Percentiles rank a stretch among this genome's conserved stretches.
Evolutionary conservation across 2,888 invertebrate genomes (phyloP).

Genomic region (Agrochola lychnidis): DNA sequence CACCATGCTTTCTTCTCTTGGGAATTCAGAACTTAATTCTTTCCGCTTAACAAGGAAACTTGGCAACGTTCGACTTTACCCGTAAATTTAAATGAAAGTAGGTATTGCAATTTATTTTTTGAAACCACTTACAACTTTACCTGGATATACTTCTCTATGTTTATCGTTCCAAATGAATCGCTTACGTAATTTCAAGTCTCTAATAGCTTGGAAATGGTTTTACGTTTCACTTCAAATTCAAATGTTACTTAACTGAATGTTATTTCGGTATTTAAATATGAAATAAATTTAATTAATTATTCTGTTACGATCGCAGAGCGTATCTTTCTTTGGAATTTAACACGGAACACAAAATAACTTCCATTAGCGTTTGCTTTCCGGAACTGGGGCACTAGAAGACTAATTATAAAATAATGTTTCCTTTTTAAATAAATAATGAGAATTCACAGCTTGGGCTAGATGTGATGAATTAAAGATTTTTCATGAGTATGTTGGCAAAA

Average conservation of each 20-base stretch:
- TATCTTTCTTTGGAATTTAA: slow-evolving; percentile 36
- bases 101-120: slow-evolving; percentile 64
- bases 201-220: slow-evolving; percentile 33
- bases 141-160: slow-evolving; percentile 25
- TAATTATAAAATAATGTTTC: slow-evolving; percentile 14
- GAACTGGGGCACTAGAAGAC: slow-evolving; percentile 21
- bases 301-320: slow-evolving; percentile 27
- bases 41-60: slow-evolving; percentile 70
- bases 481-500: neutral
- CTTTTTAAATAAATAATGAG: neutral
- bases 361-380: slow-evolving; percentile 19
- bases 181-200: slow-evolving; percentile 32
- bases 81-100: slow-evolving; percentile 70
- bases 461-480: neutral
- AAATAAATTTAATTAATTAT: slow-evolving; percentile 53
- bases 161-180: slow-evolving; percentile 42
- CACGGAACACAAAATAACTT: slow-evolving; percentile 26
- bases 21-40: slow-evolving; percentile 68
- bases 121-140: slow-evolving; percentile 38
- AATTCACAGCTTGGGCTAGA: neutral
- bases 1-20: slow-evolving; percentile 57
- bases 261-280: slow-evolving; percentile 41
- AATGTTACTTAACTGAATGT: slow-evolving; percentile 28
- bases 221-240: slow-evolving; percentile 38
- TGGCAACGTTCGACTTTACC: slow-evolving; percentile 60